A percentile compares a stretch with the other conserved stretches of the same genome.
Evolutionary conservation across 2,888 invertebrate species (phyloP).

Genomic region (Cataglyphis cursor): DNA sequence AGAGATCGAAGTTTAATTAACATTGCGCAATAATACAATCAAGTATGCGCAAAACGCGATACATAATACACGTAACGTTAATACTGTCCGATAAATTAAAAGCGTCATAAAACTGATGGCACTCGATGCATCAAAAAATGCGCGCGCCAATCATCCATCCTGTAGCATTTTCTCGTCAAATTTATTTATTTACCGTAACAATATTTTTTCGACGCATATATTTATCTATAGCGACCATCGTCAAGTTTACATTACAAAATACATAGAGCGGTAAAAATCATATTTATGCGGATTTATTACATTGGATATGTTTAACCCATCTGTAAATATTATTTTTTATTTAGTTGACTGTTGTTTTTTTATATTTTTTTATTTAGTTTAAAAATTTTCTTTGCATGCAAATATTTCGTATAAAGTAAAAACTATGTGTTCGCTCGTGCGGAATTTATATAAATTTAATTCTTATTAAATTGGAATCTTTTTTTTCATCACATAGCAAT

Average conservation of each 20-base stretch:
- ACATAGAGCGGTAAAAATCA: neutral
- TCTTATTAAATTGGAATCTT: neutral
- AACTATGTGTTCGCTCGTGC: neutral
- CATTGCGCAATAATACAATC: slow-evolving; percentile 33
- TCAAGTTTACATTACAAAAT: slow-evolving; percentile 35
- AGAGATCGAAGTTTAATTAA: slow-evolving; percentile 38
- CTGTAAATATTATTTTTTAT: neutral
- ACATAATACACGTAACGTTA: slow-evolving; percentile 7
- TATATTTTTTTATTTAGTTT: neutral
- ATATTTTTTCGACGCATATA: slow-evolving; percentile 9
- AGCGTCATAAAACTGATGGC: slow-evolving; percentile 39
- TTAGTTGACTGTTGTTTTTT: neutral
- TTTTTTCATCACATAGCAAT: neutral
- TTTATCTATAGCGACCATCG: neutral
- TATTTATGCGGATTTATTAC: neutral
- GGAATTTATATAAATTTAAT: slow-evolving; percentile 21
- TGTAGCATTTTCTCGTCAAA: slow-evolving; percentile 34
- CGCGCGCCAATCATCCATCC: neutral
- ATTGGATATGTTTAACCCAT: neutral
- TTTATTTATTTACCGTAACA: slow-evolving; percentile 36
- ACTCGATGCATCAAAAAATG: neutral
- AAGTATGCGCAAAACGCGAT: slow-evolving; percentile 38
- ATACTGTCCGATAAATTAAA: slow-evolving; percentile 19
- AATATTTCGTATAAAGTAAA: neutral
- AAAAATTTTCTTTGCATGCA: slow-evolving; percentile 1